Evolutionary conservation across 1,140 invertebrate species (phyloP).

Genomic region (Proales similis): DNA sequence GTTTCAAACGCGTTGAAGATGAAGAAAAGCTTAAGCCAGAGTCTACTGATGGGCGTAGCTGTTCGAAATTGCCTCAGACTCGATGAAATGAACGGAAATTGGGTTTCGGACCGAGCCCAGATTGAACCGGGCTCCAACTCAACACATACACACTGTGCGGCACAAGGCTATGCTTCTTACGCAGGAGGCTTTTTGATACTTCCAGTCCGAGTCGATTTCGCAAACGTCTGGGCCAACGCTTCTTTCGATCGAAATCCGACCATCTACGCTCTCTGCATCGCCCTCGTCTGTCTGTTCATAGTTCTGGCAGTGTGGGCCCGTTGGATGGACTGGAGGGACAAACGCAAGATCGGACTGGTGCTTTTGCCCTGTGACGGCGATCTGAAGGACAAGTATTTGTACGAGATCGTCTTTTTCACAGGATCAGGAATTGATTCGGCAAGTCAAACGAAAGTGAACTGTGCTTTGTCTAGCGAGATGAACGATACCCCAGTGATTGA

Average conservation of each 20-base stretch:
- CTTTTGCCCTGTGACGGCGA: conserved; percentile 50
- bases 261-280: conserved; percentile 56
- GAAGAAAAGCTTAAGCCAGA: conserved; percentile 41
- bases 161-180: conserved; percentile 52
- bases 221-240: conserved; percentile 50
- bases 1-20: too few species aligned
- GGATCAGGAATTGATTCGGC: conserved; percentile 54
- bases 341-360: conserved; percentile 45
- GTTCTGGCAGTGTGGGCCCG: conserved; percentile 54
- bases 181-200: conserved; percentile 49
- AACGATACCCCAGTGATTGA: conserved; percentile 55
- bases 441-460: conserved; percentile 55
- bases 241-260: conserved; percentile 58
- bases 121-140: conserved; percentile 41
- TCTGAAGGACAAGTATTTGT: conserved; percentile 56
- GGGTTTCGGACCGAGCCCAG: conserved; percentile 42
- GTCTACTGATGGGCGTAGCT: conserved; percentile 40
- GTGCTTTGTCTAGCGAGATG: conserved; percentile 51
- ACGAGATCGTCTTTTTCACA: conserved; percentile 57
- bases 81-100: conserved; percentile 39
- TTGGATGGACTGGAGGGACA: conserved; percentile 54
- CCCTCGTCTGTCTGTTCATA: conserved; percentile 53
- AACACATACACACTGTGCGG: conserved; percentile 42
- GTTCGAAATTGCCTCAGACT: conserved; percentile 41
- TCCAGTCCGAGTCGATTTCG: conserved; percentile 53